Evolutionary conservation across 2,888 invertebrate genomes (phyloP).

Genomic region (Drosophila koepferae): DNA sequence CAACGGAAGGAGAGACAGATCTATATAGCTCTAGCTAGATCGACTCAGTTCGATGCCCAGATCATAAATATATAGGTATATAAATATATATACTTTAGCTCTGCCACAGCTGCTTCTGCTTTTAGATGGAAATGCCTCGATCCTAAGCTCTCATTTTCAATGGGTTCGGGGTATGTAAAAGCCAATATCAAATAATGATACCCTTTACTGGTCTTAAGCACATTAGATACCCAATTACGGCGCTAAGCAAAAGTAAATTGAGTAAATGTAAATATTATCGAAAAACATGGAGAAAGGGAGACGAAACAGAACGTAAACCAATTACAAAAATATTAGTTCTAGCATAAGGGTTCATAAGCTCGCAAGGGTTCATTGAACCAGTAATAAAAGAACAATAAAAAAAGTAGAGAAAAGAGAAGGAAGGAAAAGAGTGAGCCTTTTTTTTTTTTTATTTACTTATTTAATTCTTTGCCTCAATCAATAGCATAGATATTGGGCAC

Average conservation of each 20-base stretch:
- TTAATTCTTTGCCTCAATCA: constrained; percentile 19
- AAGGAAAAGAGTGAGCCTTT: neutral
- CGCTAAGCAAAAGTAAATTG: neutral
- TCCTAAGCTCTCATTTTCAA: neutral
- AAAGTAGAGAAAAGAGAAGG: no score
- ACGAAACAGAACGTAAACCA: constrained; percentile 7
- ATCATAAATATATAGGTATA: no score
- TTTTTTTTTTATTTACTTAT: no score
- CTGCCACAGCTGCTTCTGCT: no score
- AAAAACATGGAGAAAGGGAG: no score
- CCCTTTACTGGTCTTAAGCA: neutral
- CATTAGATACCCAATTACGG: neutral
- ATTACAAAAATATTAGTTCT: constrained; percentile 11
- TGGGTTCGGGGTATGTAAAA: neutral
- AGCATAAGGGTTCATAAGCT: neutral
- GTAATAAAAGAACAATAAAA: neutral
- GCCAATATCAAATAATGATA: neutral
- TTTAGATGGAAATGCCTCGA: neutral
- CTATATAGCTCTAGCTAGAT: no score
- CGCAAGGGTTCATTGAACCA: constrained; percentile 1
- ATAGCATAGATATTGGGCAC: constrained; percentile 7
- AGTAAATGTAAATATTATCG: constrained; percentile 1
- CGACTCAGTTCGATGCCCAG: no score
- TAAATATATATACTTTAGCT: no score
- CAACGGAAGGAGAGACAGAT: no score